Evolutionary conservation across 2,113 vertebrate species (phyloP).

Genomic region (Turdus rufiventris): DNA sequence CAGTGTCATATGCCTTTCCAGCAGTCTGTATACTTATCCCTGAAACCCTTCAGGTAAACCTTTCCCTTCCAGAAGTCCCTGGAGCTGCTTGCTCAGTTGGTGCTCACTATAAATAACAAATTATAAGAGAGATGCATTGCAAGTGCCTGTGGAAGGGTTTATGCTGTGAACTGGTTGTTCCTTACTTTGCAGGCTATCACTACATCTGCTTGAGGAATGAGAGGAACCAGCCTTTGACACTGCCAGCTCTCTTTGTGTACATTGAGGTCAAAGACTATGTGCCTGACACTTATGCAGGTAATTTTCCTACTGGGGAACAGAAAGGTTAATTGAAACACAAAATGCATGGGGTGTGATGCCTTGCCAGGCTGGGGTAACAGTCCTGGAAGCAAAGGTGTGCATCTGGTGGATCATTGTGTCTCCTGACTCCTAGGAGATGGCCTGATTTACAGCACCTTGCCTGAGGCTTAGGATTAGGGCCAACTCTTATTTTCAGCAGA

Average conservation of each 20-base stretch:
- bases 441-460: not conserved
- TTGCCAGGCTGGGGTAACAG: not conserved
- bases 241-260: constrained; percentile 92
- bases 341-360: not conserved
- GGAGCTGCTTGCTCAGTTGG: not conserved
- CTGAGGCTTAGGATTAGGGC: not conserved
- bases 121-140: not conserved
- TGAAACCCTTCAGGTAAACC: not conserved
- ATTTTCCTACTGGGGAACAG: not conserved
- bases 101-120: not conserved
- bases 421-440: not conserved
- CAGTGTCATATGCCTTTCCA: not conserved
- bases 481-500: not conserved
- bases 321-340: not conserved
- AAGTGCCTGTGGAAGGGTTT: not conserved
- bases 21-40: not conserved
- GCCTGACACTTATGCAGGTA: constrained; percentile 88
- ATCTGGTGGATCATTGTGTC: not conserved
- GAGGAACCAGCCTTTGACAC: constrained; percentile 88
- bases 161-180: not conserved
- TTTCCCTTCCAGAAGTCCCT: not conserved
- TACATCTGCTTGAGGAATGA: constrained; percentile 94
- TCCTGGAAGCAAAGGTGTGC: not conserved
- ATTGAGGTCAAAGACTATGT: constrained; percentile 98
- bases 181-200: constrained; percentile 83